phyloP scores from a whole-genome alignment of 2,888 invertebrate species.

The Cephus sareptanus region DNA sequence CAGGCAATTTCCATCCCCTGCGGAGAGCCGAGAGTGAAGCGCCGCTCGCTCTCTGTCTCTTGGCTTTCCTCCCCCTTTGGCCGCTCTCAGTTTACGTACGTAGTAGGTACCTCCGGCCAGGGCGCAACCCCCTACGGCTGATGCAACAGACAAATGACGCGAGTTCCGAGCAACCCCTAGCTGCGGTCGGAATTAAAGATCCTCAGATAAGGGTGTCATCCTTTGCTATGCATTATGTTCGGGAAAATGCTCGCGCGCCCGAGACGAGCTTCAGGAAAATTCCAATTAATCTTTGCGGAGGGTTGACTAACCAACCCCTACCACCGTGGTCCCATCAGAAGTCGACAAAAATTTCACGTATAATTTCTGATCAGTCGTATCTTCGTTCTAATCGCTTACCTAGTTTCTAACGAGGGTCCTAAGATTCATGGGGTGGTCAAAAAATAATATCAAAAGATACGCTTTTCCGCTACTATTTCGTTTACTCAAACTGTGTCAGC shows the following conservation, averaged over 20 bases:
- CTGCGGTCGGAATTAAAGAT: slow-evolving; percentile 63
- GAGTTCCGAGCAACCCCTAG: slow-evolving; percentile 45
- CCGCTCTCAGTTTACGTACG: slow-evolving; percentile 10
- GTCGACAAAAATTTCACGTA: too few species aligned
- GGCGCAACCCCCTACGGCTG: slow-evolving; percentile 5
- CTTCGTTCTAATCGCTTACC: too few species aligned
- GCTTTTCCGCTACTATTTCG: too few species aligned
- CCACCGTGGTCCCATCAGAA: too few species aligned
- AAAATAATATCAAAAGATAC: too few species aligned
- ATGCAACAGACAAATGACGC: slow-evolving; percentile 64
- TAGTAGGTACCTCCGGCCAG: too few species aligned
- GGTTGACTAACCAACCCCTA: too few species aligned
- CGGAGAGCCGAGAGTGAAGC: slow-evolving; percentile 23
- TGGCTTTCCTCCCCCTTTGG: slow-evolving; percentile 26
- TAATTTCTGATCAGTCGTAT: too few species aligned
- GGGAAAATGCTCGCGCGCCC: slow-evolving; percentile 51
- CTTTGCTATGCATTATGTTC: slow-evolving; percentile 59
- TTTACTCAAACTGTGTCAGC: too few species aligned
- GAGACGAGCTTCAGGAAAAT: slow-evolving; percentile 38
- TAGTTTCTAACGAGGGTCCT: too few species aligned
- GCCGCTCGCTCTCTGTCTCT: slow-evolving; percentile 40
- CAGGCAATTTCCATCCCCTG: slow-evolving; percentile 61
- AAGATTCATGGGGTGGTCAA: too few species aligned
- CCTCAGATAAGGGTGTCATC: slow-evolving; percentile 61
- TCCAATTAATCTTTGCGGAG: slow-evolving; percentile 49